Conservation (phyloP, 2,113 vertebrate genomes). For the Campylorhamphus procurvoides region DNA sequence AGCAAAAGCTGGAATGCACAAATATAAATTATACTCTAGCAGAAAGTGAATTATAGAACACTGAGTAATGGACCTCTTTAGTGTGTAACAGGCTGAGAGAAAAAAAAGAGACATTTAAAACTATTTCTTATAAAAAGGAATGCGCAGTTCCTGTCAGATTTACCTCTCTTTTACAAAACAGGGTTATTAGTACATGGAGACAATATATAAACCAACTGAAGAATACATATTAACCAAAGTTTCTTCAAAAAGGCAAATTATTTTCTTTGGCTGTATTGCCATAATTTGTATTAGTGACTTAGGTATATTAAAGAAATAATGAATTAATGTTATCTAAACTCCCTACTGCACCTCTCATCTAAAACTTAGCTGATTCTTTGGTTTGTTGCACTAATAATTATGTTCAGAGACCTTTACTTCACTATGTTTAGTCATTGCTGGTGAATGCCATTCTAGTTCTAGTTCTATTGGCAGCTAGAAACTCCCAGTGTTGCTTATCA, state of each 20-base stretch:
- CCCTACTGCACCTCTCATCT: not conserved
- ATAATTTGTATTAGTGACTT: not conserved
- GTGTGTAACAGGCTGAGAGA: not conserved
- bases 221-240: not conserved
- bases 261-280: not conserved
- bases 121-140: not conserved
- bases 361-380: not conserved
- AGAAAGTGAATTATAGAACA: not conserved
- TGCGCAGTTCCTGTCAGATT: not conserved
- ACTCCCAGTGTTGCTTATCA: not conserved
- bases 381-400: not conserved
- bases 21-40: not conserved
- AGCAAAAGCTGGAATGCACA: not conserved
- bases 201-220: not conserved
- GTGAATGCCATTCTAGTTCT: not conserved
- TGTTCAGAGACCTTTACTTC: conserved; percentile 5
- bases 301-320: not conserved
- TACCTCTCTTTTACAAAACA: not conserved
- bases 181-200: not conserved
- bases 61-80: not conserved
- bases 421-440: not conserved
- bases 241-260: not conserved
- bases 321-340: not conserved
- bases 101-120: not conserved
- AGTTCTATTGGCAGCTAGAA: not conserved